Base-by-base conservation (phyloP, 2,797 vertebrate genomes). In the Triplophysa yarkandensis region DNA sequence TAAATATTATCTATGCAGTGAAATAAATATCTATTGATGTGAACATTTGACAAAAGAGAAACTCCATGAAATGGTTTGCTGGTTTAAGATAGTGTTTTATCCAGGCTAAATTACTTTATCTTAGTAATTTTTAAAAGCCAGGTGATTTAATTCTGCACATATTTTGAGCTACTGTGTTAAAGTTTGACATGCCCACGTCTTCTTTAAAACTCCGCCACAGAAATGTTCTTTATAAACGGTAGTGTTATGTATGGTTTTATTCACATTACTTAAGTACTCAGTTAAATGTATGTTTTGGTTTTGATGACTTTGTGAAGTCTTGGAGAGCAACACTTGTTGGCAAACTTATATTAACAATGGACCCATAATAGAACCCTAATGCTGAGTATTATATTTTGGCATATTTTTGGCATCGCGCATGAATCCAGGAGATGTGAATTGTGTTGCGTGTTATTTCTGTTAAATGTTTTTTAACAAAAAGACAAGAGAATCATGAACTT, bases 121-220 rank as follows among this genome's bases (percentile, higher is more conserved):
- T 41, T 14, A n/a, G n/a, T n/a, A n/a, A n/a, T n/a, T n/a, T n/a
- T n/a, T n/a, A n/a, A n/a, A n/a, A n/a, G n/a, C n/a, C 6, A 44
- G 17, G 1, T 68, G 34, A 69, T 69, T 69, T 57, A 34, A n/a
- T 52, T 36, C 21, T 44, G 8, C 46, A 30, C 17, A 30, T 43
- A 54, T 43, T 62, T 39, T 27, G 4, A 50, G 16, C 10, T 39
- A 32, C 19, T 39, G 23, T 21, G 13, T 23, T 41, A 43, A 23
- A 72, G 44, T 28, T 54, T 43, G 25, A 72, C 34, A 52, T 41
- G 58, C 44, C 62, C 1, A 6, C 17, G 21, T 28, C 10, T 50
- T 41, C 16, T 2, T 41, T 28, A 9, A 55, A 17, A 57, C n/a
- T 30, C 14, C 16, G 25, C 13, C 25, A 28, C 23, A 14, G 25